Evolutionary conservation across 2,797 vertebrate genomes (phyloP), one percentile per base, ranked within the genome.

Genomic region (Danio jaintianensis): DNA sequence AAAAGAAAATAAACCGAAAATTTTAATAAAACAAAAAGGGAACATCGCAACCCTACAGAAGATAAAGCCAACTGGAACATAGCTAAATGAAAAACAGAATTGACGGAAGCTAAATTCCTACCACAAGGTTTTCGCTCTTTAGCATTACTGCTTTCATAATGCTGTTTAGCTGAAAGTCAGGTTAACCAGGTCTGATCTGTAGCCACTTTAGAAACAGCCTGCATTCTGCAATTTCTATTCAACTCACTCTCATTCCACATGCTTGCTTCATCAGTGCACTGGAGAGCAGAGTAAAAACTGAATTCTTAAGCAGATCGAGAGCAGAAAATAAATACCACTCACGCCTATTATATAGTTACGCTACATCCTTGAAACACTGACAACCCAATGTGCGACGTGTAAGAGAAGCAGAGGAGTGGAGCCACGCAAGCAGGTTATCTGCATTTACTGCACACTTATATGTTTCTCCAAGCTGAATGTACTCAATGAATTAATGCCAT

Each of bases 121-220:
- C n/a, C 43, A 43, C 40, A 74, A 74, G 56, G 8, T 47, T 59
- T 18, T 5, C 62, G 66, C 45, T 52, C 56, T 62, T 69, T 29
- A 22, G 52, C 0, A 43, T 55, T 1, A 55, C 52, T 22, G 36
- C 16, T 68, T 50, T 68, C 7, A 29, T 68, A 12, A 29, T 64
- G 38, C 42, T 13, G 15, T 40, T 69, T 13, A 66, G 29, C 43
- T 50, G 43, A 1, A 11, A 59, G 56, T 69, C 56, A 42, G 18
- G 76, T 79, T 63, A 79, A 79, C 73, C n/a, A 63, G 9, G 16
- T 78, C 38, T 71, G 13, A 61, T 18, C 56, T 62, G 36, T 22
- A 79, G 62, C 15, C 47, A 43, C 47, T 18, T 53, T 53, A 52
- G 36, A 71, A 63, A 79, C 74, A 22, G 22, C 36, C 43, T 20